Evolutionary conservation across 2,113 vertebrate genomes (phyloP).

Genomic region (Labeo rohita): DNA sequence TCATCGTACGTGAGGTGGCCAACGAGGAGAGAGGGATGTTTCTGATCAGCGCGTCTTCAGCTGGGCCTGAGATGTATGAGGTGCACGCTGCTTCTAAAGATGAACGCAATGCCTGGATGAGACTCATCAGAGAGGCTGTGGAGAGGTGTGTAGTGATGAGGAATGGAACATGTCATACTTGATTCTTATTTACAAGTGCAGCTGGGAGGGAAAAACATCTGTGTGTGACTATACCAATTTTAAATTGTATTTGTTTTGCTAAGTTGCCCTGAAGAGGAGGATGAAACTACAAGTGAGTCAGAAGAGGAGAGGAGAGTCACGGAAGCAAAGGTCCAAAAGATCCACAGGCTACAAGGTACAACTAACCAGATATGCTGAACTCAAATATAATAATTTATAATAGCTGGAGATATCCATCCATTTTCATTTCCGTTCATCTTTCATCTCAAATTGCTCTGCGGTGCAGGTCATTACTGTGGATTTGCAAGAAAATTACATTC

Average conservation of each 20-base stretch:
- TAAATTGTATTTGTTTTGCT: neutral
- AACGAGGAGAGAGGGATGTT: constrained; percentile 97
- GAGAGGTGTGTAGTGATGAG: constrained; percentile 80
- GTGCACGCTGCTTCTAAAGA: constrained; percentile 90
- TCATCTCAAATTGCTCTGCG: neutral
- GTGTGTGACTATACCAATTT: neutral
- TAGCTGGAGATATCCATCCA: neutral
- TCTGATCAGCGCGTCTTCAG: constrained; percentile 90
- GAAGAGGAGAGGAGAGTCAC: constrained; percentile 87
- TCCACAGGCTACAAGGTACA: constrained; percentile 89
- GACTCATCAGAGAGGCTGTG: constrained; percentile 88
- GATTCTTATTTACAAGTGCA: neutral
- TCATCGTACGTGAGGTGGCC: constrained; percentile 96
- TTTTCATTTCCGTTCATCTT: neutral
- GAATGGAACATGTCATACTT: neutral
- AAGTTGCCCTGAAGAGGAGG: constrained; percentile 91
- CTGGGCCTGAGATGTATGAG: constrained; percentile 97
- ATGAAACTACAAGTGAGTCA: constrained; percentile 83
- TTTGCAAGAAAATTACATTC: neutral
- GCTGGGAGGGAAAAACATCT: neutral
- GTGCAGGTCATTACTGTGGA: neutral
- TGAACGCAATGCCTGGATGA: constrained; percentile 94
- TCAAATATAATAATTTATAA: neutral
- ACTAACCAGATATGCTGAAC: neutral
- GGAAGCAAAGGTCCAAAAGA: constrained; percentile 84